Evolutionary conservation across 2,113 vertebrate genomes (phyloP), one percentile per base, ranked within the genome.

Genomic region (Limnothrissa miodon): DNA sequence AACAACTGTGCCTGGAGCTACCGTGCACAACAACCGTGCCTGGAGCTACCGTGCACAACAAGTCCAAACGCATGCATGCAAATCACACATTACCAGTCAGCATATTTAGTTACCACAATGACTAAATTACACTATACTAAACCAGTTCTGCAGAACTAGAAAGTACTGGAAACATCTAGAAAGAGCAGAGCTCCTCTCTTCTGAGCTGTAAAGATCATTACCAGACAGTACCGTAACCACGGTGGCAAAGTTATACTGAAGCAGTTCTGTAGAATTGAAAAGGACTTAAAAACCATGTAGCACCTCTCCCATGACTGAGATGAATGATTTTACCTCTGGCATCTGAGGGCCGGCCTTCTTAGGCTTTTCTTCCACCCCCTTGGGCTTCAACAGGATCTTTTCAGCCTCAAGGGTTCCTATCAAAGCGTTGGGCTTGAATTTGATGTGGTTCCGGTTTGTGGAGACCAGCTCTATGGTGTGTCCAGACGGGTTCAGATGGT

Each of bases 401-500:
- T 97, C 96, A n/a, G 97, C 95, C 81, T 96, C 95, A 90, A 99
- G 91, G 85, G 95, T 93, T 85, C 97, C 98, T 86, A 99, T 95
- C 74, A 96, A 95, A 62, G 96, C 96, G 29, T 95, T 99, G 66
- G 98, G 97, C 87, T 99, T 99, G 91, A 97, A 98, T 90, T 97
- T 98, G 87, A 97, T 93, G 83, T 90, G 93, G 29, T 92, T 96
- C 33, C 95, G 96, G 87, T 96, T 97, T 84, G 93, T 86, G 79
- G 97, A 97, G 81, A 97, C 83, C 74, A 98, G 91, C 79, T 99
- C 97, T 85, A 99, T 94, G 21, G 96, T 97, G 88, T 99, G 94
- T 90, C 96, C 92, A 21, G 98, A 97, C 6, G 98, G 98, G 91
- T 98, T 99, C 92, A 99, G 94, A 90, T 94, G 98, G 91, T 99